A percentile compares a stretch with the other conserved stretches of the same genome.
These are phyloP conservation scores for Lepidocyrtinus sp. DNA, from an alignment of 2,888 invertebrate species.

Conservation along the genomic window DNA sequence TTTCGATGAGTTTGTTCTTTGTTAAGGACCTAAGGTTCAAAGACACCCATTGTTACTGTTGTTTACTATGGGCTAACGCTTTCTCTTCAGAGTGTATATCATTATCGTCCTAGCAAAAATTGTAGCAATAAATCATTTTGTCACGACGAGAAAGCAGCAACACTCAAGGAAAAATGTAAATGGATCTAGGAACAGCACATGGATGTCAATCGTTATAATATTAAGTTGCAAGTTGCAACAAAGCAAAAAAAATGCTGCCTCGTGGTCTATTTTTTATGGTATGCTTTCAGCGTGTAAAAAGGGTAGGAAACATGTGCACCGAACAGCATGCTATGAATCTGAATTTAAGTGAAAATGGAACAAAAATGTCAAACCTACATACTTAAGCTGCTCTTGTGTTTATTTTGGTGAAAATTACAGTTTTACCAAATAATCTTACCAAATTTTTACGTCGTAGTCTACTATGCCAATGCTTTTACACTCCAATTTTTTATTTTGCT, in stretches of 20 bases:
- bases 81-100: too few species aligned
- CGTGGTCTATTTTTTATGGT: neutral
- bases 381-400: too few species aligned
- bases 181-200: conserved; percentile 2
- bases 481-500: too few species aligned
- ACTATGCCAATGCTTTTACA: too few species aligned
- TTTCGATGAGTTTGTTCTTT: neutral
- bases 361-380: too few species aligned
- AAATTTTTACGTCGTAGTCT: too few species aligned
- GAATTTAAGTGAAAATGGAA: neutral
- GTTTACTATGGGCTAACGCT: neutral
- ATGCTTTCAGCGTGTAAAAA: neutral
- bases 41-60: neutral
- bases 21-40: neutral
- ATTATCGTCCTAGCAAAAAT: neutral
- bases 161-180: conserved; percentile 9
- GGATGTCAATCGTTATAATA: conserved; percentile 11
- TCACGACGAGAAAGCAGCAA: conserved; percentile 12
- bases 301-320: neutral
- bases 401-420: too few species aligned
- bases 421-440: too few species aligned
- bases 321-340: neutral
- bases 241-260: neutral
- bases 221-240: too few species aligned
- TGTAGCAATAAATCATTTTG: conserved; percentile 13